Evolutionary conservation across 2,888 invertebrate species (phyloP).

Genomic region (Tiphia femorata): DNA sequence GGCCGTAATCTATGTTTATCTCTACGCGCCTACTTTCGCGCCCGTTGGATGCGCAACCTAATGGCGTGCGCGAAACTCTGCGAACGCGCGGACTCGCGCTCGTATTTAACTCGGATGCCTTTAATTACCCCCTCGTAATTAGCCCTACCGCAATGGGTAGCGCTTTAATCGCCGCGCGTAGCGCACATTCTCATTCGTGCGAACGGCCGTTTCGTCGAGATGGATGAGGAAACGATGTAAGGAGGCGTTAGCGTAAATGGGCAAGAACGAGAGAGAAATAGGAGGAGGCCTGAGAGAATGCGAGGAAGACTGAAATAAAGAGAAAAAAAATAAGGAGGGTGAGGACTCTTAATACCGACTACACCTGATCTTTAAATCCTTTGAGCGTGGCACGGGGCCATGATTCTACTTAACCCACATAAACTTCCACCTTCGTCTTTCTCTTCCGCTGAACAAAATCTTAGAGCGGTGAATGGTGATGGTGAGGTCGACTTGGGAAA

Average conservation of each 20-base stretch:
- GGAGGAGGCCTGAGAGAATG: neutral
- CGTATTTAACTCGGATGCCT: conserved; percentile 21
- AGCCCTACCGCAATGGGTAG: conserved; percentile 33
- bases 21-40: too few species aligned
- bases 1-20: too few species aligned
- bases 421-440: conserved; percentile 39
- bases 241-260: too few species aligned
- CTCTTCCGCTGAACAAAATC: conserved; percentile 44
- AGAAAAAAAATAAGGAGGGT: neutral
- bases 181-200: conserved; percentile 20
- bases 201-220: too few species aligned
- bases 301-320: neutral
- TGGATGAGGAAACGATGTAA: neutral
- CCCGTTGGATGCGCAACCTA: too few species aligned
- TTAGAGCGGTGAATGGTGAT: conserved; percentile 50
- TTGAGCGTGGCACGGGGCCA: conserved; percentile 41
- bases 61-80: too few species aligned
- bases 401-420: conserved; percentile 55
- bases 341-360: conserved; percentile 34
- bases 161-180: conserved; percentile 23
- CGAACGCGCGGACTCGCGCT: neutral
- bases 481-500: conserved; percentile 46
- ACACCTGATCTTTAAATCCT: conserved; percentile 51
- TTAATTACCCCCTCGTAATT: conserved; percentile 33
- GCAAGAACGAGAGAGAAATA: too few species aligned